Percentiles rank a stretch among this genome's conserved stretches.
phyloP scores from a whole-genome alignment of 2,797 vertebrate species.

The Antrozous pallidus region DNA sequence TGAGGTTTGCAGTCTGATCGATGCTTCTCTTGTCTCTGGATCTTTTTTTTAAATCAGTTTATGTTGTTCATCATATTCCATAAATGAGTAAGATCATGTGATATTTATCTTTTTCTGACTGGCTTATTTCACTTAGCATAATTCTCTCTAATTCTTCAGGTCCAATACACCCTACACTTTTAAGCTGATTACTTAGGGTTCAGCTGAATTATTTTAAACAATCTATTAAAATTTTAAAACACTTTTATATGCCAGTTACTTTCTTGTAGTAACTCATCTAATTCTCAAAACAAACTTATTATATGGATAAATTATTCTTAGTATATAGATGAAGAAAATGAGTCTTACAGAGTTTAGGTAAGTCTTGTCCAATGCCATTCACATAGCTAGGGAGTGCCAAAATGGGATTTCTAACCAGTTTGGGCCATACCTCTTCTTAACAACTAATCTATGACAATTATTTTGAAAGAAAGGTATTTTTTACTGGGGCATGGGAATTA shows the following conservation, averaged over 20 bases:
- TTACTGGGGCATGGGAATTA: not conserved
- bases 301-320: not conserved
- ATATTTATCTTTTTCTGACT: too few species aligned
- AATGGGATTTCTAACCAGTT: not conserved
- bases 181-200: not conserved
- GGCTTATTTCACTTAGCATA: too few species aligned
- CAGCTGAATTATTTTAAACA: slow-evolving; percentile 35
- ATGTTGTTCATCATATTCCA: too few species aligned
- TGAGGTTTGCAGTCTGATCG: too few species aligned
- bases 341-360: not conserved
- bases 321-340: not conserved
- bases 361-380: not conserved
- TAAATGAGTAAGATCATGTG: too few species aligned
- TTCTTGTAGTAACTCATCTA: not conserved
- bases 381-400: not conserved
- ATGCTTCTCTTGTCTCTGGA: too few species aligned
- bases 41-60: too few species aligned
- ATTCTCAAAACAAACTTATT: not conserved
- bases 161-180: not conserved
- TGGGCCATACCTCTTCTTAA: not conserved
- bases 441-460: not conserved
- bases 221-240: not conserved
- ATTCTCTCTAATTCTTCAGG: too few species aligned
- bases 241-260: not conserved
- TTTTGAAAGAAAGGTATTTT: not conserved